Conservation (phyloP, 2,888 invertebrate species). For the Drosophila eohydei region DNA sequence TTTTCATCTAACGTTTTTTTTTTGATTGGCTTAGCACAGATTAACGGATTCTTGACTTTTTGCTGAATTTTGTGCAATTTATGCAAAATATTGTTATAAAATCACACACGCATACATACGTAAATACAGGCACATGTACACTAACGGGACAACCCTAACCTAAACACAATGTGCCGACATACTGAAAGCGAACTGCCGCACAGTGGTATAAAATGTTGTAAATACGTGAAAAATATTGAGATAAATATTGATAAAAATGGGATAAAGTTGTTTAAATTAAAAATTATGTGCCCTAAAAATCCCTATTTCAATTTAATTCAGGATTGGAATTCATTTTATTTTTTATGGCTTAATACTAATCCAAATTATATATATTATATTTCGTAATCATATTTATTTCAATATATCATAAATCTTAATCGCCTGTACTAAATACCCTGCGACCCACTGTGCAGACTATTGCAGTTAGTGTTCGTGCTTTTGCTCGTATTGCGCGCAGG, state of each 20-base stretch:
- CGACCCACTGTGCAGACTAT: conserved; percentile 25
- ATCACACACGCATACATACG: conserved; percentile 23
- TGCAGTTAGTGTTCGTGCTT: conserved; percentile 47
- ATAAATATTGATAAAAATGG: no score
- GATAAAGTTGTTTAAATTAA: no score
- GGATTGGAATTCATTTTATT: not conserved
- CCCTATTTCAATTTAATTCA: no score
- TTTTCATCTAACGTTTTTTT: conserved; percentile 1
- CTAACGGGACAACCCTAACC: conserved; percentile 69
- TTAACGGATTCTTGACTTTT: not conserved
- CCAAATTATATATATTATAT: not conserved
- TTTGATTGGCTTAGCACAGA: not conserved
- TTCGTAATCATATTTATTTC: not conserved
- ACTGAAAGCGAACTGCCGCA: conserved; percentile 37
- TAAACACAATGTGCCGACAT: conserved; percentile 66
- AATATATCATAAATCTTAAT: not conserved
- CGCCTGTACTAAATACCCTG: not conserved
- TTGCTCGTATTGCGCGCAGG: conserved; percentile 63
- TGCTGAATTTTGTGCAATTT: conserved; percentile 14
- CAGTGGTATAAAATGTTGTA: conserved; percentile 24
- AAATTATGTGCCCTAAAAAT: no score
- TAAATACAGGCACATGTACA: conserved; percentile 21
- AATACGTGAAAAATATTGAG: not conserved
- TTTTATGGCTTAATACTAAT: not conserved
- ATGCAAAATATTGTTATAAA: conserved; percentile 40